A percentile compares a stretch with the other conserved stretches of the same genome.
Evolutionary conservation across 2,113 vertebrate genomes (phyloP).

Genomic region (Burhinus bistriatus): DNA sequence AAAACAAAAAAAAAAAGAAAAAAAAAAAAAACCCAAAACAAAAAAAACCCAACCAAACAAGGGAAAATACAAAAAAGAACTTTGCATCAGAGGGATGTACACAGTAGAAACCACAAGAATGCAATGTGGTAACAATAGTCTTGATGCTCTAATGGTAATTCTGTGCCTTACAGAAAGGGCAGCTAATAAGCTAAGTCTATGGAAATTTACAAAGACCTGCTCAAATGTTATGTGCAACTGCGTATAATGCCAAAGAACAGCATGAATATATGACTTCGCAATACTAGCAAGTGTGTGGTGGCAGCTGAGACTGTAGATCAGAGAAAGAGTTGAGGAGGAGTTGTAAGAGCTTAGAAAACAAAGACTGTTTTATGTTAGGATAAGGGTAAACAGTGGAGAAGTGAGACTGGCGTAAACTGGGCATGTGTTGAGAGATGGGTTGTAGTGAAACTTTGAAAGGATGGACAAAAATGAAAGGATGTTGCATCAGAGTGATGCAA

Average conservation of each 20-base stretch:
- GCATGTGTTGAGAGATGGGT: too few species aligned
- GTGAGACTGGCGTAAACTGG: background rate
- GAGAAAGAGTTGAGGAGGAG: background rate
- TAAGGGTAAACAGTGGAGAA: background rate
- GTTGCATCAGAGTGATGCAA: fast-evolving
- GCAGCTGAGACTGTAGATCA: background rate
- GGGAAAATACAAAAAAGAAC: background rate
- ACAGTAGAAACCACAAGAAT: background rate
- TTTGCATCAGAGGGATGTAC: background rate
- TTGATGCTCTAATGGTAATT: background rate
- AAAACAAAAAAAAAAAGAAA: too few species aligned
- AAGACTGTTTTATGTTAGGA: background rate
- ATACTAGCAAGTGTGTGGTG: background rate
- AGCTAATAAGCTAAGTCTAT: background rate
- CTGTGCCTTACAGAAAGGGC: background rate
- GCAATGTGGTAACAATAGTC: background rate
- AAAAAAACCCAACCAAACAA: background rate
- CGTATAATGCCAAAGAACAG: background rate
- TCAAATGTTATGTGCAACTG: background rate
- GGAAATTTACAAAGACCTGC: background rate
- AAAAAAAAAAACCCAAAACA: background rate
- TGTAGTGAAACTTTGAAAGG: background rate
- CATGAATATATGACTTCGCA: background rate
- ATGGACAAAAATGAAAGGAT: background rate
- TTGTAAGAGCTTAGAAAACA: background rate